phyloP scores from a whole-genome alignment of 2,888 invertebrate species.

The Octodonta nipae region DNA sequence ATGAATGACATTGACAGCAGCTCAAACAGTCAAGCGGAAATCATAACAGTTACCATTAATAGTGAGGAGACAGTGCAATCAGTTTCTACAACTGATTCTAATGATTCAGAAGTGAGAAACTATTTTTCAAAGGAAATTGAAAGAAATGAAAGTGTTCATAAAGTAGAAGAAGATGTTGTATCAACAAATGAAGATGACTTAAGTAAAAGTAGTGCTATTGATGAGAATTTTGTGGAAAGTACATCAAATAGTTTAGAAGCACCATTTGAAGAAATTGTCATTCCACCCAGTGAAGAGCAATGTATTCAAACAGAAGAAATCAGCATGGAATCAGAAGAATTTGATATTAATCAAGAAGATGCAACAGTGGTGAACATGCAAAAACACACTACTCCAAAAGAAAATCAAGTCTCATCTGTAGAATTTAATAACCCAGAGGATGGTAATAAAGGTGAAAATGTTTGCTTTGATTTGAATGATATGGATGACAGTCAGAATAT shows the following conservation, averaged over 20 bases:
- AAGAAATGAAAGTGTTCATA: conserved; percentile 12
- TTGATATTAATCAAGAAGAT: too few species aligned
- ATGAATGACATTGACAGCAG: not conserved
- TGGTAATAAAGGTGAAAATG: too few species aligned
- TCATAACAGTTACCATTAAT: not conserved
- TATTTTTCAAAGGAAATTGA: conserved; percentile 10
- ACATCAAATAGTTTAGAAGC: not conserved
- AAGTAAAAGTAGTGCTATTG: not conserved
- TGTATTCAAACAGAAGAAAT: too few species aligned
- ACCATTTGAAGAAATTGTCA: not conserved
- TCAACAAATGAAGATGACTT: not conserved
- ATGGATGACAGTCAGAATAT: too few species aligned
- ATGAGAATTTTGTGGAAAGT: not conserved
- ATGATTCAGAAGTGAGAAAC: conserved; percentile 10
- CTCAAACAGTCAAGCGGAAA: not conserved
- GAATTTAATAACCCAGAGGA: too few species aligned
- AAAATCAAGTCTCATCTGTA: too few species aligned
- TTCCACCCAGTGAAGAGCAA: too few species aligned
- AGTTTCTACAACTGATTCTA: conserved; percentile 10
- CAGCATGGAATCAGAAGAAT: too few species aligned
- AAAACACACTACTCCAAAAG: too few species aligned
- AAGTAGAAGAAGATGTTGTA: conserved; percentile 4
- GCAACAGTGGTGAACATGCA: too few species aligned
- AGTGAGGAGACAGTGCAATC: conserved; percentile 9
- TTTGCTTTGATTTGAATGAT: too few species aligned